A percentile compares a stretch with the other conserved stretches of the same genome.
These are phyloP conservation scores for Ophiodon elongatus DNA, from an alignment of 2,113 vertebrate species.

Conservation along the genomic window DNA sequence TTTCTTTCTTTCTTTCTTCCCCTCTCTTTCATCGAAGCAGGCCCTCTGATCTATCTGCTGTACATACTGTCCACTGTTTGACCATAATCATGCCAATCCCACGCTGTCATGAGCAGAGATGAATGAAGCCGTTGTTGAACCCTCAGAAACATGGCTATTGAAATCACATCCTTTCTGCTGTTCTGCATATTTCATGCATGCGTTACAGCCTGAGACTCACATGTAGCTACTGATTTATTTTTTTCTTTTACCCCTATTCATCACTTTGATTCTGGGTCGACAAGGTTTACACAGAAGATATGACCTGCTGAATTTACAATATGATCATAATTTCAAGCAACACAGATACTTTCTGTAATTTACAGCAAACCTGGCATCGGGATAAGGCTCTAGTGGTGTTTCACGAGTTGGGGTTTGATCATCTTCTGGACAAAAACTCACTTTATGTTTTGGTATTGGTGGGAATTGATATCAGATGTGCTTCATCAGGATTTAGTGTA, in stretches of 20 bases:
- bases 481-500: background rate
- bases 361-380: background rate
- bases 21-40: background rate
- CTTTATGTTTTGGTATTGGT: background rate
- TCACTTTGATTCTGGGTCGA: background rate
- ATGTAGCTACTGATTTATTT: background rate
- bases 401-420: background rate
- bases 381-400: background rate
- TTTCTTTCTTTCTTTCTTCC: no score
- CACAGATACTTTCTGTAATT: background rate
- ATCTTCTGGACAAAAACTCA: background rate
- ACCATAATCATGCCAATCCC: constrained; percentile 8
- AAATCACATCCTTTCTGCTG: constrained; percentile 12
- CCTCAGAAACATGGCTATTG: constrained; percentile 4
- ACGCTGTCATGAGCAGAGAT: constrained; percentile 47
- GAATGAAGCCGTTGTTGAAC: constrained; percentile 65
- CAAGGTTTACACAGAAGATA: background rate
- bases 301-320: background rate
- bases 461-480: background rate
- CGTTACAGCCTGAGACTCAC: background rate
- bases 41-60: constrained; percentile 27
- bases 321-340: background rate
- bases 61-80: constrained; percentile 40
- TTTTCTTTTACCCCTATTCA: background rate
- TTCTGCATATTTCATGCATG: constrained; percentile 26